Evolutionary conservation across 1,140 invertebrate genomes (phyloP), one percentile per base, ranked within the genome.

Genomic region (Caenorhabditis brenneri): DNA sequence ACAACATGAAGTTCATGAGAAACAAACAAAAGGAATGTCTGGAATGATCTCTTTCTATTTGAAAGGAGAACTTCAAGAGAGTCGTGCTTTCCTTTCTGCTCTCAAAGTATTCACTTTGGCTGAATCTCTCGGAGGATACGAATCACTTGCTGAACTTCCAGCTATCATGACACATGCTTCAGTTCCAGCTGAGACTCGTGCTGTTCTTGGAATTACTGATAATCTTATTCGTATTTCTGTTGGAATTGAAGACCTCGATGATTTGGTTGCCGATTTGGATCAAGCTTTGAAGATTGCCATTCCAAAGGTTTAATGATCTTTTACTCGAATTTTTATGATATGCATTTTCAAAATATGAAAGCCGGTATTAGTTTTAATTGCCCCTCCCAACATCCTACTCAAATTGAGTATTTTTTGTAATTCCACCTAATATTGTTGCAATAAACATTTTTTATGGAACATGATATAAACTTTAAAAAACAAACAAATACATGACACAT

Each of bases 51-150:
- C 95, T 1, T 96, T 98, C 89, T 96, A 95, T 88, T 92, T 97
- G 2, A 94, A 94, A 88, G 96, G 95, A 6, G 94, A 93, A n/a
- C 86, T 94, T n/a, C 91, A 94, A 79, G 93, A 96, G 88, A 94
- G 95, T 0, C 91, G 91, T 65, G 94, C 93, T 79, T 97, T 99
- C 89, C 91, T 97, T 16, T 93, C 93, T 87, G 91, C 93, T 9
- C 91, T 97, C 1, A 94, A 96, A 92, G 79, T 88, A 69, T 92
- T 98, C 89, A 94, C 93, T 1, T 91, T 98, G n/a, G 97, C 97
- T 15, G 96, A 97, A 91, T 97, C 96, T 92, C 93, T 99, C 42
- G 97, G 97, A 74, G 96, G 96, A 79, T 97, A 95, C 90, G 97
- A 99, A 91, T 97, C 96, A 91, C 93, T 99, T 48, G 92, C 92